phyloP scores from a whole-genome alignment of 2,888 invertebrate genomes.

The Acanthosepion pharaonis region DNA sequence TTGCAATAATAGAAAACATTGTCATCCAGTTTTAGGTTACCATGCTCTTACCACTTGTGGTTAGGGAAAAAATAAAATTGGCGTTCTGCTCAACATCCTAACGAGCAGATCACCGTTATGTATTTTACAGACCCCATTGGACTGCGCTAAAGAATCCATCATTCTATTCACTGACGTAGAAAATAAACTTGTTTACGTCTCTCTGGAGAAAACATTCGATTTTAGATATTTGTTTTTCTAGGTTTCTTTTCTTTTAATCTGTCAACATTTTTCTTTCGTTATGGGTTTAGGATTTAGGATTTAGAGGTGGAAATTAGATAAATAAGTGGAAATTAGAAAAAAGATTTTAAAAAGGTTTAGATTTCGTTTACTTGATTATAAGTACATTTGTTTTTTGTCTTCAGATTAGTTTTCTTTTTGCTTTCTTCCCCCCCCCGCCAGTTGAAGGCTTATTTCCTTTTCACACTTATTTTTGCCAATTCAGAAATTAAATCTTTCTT shows the following conservation, averaged over 20 bases:
- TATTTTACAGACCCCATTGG: neutral
- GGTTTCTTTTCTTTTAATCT: neutral
- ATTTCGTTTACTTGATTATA: neutral
- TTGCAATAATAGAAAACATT: neutral
- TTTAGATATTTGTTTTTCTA: neutral
- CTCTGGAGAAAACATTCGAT: neutral
- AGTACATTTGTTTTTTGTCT: neutral
- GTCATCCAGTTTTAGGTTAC: neutral
- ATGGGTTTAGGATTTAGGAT: neutral
- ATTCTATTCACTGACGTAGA: neutral
- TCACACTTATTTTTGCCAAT: no score
- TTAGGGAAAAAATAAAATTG: neutral
- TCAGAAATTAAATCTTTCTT: no score
- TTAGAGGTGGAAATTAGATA: neutral
- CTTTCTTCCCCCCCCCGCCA: no score
- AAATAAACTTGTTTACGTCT: conserved; percentile 22
- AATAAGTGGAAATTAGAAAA: neutral
- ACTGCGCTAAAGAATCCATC: neutral
- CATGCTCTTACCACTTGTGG: neutral
- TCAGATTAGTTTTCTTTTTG: neutral
- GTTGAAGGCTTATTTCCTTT: no score
- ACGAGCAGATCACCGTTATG: neutral
- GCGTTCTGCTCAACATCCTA: neutral
- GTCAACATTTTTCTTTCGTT: neutral
- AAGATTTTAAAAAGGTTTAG: neutral